Conservation (phyloP, 2,888 invertebrate genomes). For the Heterodera filipjevi region DNA sequence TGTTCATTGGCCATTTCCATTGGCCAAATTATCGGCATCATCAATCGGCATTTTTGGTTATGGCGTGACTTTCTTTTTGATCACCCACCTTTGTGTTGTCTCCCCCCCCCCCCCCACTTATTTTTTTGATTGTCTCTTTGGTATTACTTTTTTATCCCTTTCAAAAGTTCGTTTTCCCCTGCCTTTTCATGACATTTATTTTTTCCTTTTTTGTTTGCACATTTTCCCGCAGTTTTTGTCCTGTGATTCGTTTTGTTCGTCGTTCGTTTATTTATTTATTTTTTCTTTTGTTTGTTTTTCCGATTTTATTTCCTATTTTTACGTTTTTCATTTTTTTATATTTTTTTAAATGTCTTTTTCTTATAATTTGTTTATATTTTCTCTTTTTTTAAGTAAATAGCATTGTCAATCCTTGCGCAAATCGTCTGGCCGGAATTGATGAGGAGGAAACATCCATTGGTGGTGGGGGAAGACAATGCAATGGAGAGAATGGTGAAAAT, state of each 20-base stretch:
- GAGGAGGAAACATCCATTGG: constrained; percentile 35
- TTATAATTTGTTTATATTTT: too few relatives aligned
- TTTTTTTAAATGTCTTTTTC: constrained; percentile 13
- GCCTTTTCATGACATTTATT: neutral
- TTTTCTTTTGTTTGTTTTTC: constrained; percentile 10
- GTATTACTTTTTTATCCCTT: too few relatives aligned
- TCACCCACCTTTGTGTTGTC: too few relatives aligned
- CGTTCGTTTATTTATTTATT: too few relatives aligned
- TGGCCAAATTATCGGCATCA: too few relatives aligned
- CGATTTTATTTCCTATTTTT: neutral
- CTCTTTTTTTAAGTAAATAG: constrained; percentile 45
- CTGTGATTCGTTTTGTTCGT: neutral
- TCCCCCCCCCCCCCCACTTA: too few relatives aligned
- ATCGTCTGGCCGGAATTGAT: constrained; percentile 44
- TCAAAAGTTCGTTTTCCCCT: neutral
- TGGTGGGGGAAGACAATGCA: neutral
- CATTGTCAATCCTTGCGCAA: constrained; percentile 40
- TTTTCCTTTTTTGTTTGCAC: neutral
- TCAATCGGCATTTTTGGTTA: too few relatives aligned
- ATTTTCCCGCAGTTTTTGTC: neutral
- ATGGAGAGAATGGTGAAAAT: neutral
- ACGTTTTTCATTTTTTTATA: neutral
- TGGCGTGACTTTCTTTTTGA: too few relatives aligned
- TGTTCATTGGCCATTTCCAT: too few relatives aligned
- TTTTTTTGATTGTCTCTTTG: too few relatives aligned